These are phyloP conservation scores for Anastrepha ludens DNA, from an alignment of 1,140 invertebrate species.

Conservation along the genomic window DNA sequence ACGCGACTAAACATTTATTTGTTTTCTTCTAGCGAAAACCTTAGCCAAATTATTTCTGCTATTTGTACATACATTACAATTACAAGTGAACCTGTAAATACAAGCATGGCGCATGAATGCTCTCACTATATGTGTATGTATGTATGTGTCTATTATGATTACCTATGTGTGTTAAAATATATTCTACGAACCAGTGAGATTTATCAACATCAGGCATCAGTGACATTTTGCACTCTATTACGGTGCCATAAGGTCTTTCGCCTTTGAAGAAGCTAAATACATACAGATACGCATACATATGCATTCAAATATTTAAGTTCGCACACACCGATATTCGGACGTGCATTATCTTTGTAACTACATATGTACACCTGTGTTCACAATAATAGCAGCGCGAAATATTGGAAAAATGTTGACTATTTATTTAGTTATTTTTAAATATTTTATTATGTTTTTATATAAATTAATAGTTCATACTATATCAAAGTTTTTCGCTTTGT, in stretches of 20 bases:
- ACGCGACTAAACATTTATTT: too few relatives aligned
- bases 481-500: background rate
- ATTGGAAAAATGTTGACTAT: too few relatives aligned
- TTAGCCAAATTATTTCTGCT: too few relatives aligned
- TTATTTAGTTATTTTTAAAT: too few relatives aligned
- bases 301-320: background rate
- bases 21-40: too few relatives aligned
- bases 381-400: too few relatives aligned
- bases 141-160: background rate
- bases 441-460: too few relatives aligned
- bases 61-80: background rate
- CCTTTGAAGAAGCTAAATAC: background rate
- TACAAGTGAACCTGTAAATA: background rate
- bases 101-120: background rate
- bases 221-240: slow-evolving; percentile 19
- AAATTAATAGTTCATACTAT: too few relatives aligned
- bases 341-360: slow-evolving; percentile 1
- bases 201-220: background rate
- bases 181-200: background rate
- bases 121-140: background rate
- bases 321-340: background rate
- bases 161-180: background rate
- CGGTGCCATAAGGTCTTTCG: background rate
- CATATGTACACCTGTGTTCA: background rate
- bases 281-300: background rate